Conservation (phyloP, 2,113 vertebrate genomes). For the Nothocercus nigrocapillus region DNA sequence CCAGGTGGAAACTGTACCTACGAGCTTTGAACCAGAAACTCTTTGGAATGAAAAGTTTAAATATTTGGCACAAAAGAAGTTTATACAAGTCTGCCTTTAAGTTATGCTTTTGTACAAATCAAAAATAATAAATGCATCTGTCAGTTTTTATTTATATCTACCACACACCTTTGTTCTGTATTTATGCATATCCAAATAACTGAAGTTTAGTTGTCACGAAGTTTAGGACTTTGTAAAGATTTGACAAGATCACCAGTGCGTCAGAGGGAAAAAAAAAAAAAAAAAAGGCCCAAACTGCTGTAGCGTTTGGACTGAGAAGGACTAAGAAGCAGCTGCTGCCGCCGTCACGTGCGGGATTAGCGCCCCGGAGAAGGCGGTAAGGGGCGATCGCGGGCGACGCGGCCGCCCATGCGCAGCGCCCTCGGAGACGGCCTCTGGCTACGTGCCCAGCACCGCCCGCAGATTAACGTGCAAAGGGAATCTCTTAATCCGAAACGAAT, state of each 20-base stretch:
- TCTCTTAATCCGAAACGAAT: not conserved
- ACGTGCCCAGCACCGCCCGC: accelerated
- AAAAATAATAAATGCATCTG: conserved; percentile 68
- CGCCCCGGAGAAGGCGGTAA: too few relatives aligned
- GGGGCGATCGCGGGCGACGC: too few relatives aligned
- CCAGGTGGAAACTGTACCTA: conserved; percentile 56
- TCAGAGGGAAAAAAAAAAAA: not conserved
- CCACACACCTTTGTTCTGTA: conserved; percentile 42
- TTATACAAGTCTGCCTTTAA: conserved; percentile 67
- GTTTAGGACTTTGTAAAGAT: not conserved
- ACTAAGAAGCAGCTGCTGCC: not conserved
- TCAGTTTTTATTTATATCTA: conserved; percentile 61
- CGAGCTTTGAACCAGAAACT: conserved; percentile 53
- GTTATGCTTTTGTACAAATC: conserved; percentile 69
- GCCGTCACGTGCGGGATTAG: not conserved
- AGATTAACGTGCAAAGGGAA: not conserved
- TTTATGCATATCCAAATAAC: conserved; percentile 13
- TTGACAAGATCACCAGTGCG: not conserved
- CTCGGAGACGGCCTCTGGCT: not conserved
- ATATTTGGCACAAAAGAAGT: conserved; percentile 61
- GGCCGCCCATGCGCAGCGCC: too few relatives aligned
- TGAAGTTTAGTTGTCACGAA: not conserved
- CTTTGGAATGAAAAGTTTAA: conserved; percentile 54
- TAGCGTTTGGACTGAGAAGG: not conserved
- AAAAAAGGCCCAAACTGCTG: not conserved